Percentiles rank a stretch among this genome's conserved stretches.
Evolutionary conservation across 2,888 invertebrate genomes (phyloP).

Genomic region (Erynnis tages): DNA sequence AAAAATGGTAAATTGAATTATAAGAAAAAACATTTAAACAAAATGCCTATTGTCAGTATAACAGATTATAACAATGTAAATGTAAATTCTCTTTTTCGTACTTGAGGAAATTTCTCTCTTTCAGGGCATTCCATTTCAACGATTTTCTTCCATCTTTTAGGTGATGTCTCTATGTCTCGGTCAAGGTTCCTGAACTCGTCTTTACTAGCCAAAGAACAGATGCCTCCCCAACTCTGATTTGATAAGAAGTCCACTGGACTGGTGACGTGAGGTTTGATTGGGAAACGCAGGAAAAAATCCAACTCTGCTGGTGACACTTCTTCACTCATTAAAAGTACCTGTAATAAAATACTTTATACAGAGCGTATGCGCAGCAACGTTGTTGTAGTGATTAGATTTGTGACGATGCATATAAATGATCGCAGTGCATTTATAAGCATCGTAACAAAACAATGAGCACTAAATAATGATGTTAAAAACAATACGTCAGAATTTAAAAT

Average conservation of each 20-base stretch:
- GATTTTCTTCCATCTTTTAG: conserved; percentile 98
- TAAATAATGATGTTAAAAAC: too few relatives aligned
- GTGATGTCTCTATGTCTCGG: conserved; percentile 96
- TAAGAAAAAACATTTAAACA: too few relatives aligned
- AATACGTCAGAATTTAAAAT: too few relatives aligned
- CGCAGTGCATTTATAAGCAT: too few relatives aligned
- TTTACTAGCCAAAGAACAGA: conserved; percentile 93
- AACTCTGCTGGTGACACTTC: conserved; percentile 92
- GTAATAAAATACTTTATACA: conserved; percentile 22
- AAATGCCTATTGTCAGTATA: too few relatives aligned
- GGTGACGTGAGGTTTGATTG: conserved; percentile 94
- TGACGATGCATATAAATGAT: too few relatives aligned
- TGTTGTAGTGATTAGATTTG: too few relatives aligned
- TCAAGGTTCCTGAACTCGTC: conserved; percentile 97
- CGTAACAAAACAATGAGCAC: too few relatives aligned
- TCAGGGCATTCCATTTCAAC: conserved; percentile 97
- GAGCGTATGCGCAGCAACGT: neutral
- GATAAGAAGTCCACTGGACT: conserved; percentile 97
- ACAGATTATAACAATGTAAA: too few relatives aligned
- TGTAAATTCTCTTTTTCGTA: conserved; percentile 34
- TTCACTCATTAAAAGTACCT: conserved; percentile 93
- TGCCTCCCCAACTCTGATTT: conserved; percentile 96
- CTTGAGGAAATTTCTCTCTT: conserved; percentile 96
- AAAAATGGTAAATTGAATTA: too few relatives aligned
- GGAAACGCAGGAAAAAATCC: conserved; percentile 96